A percentile compares a stretch with the other conserved stretches of the same genome.
phyloP scores from a whole-genome alignment of 2,888 invertebrate species.

The Erebia palarica region DNA sequence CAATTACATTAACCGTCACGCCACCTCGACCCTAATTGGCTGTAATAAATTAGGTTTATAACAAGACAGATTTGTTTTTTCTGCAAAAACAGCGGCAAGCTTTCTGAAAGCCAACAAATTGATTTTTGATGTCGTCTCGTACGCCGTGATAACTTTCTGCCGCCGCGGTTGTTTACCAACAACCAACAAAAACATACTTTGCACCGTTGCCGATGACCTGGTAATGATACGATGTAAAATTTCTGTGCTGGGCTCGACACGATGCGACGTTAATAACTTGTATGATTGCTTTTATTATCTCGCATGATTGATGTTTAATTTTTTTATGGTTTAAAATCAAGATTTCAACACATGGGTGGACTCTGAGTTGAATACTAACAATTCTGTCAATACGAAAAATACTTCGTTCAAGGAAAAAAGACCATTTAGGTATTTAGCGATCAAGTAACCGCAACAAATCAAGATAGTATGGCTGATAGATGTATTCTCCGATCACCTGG shows the following conservation, averaged over 20 bases:
- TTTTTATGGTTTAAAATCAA: neutral
- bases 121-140: constrained; percentile 70
- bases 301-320: neutral
- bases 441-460: constrained; percentile 55
- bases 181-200: constrained; percentile 52
- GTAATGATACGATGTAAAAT: constrained; percentile 50
- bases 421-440: constrained; percentile 8
- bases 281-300: neutral
- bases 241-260: constrained; percentile 17
- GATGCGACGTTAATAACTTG: neutral
- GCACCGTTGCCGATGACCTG: constrained; percentile 48
- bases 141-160: constrained; percentile 55
- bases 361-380: neutral
- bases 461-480: constrained; percentile 70
- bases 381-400: neutral
- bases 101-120: constrained; percentile 61
- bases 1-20: constrained; percentile 19
- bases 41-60: constrained; percentile 31
- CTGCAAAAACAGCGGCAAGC: constrained; percentile 47
- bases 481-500: constrained; percentile 63
- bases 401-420: neutral
- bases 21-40: constrained; percentile 17
- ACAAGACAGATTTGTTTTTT: constrained; percentile 29
- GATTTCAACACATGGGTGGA: no score
- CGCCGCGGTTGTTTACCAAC: constrained; percentile 43